Conservation (phyloP, 2,888 invertebrate species). For the Xestia sexstrigata region DNA sequence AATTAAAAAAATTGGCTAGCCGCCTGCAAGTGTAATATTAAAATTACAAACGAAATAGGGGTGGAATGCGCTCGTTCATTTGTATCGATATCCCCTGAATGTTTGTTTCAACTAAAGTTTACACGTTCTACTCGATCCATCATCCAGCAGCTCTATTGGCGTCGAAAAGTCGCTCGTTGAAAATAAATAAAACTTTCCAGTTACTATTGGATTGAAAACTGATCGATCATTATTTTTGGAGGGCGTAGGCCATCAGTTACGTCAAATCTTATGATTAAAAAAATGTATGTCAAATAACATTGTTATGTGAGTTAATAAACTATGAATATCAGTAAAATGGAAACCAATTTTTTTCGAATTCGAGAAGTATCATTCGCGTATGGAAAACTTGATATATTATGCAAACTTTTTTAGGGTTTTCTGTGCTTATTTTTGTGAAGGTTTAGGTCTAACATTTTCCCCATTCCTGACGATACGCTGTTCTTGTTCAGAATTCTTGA, state of each 20-base stretch:
- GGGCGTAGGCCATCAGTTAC: neutral
- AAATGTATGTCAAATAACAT: neutral
- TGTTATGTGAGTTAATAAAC: neutral
- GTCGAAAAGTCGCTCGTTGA: slow-evolving; percentile 17
- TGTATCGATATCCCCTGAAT: slow-evolving; percentile 27
- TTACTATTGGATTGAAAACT: slow-evolving; percentile 28
- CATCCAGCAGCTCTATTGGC: slow-evolving; percentile 15
- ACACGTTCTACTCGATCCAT: slow-evolving; percentile 35
- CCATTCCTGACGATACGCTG: slow-evolving; percentile 1
- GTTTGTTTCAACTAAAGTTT: slow-evolving; percentile 36
- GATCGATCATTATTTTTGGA: slow-evolving; percentile 31
- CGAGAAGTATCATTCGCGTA: neutral
- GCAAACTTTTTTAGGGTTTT: neutral
- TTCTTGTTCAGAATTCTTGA: slow-evolving; percentile 79
- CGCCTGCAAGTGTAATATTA: slow-evolving; percentile 14
- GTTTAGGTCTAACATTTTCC: neutral
- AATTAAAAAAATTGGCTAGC: slow-evolving; percentile 33
- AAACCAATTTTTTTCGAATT: neutral
- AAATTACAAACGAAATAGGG: slow-evolving; percentile 13
- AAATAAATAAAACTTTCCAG: slow-evolving; percentile 36
- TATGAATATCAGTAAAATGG: neutral
- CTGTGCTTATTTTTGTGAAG: neutral
- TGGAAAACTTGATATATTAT: neutral
- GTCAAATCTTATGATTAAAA: neutral
- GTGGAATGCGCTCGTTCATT: slow-evolving; percentile 5